Conservation (phyloP, 2,888 invertebrate genomes). For the Netelia fuscicornis region DNA sequence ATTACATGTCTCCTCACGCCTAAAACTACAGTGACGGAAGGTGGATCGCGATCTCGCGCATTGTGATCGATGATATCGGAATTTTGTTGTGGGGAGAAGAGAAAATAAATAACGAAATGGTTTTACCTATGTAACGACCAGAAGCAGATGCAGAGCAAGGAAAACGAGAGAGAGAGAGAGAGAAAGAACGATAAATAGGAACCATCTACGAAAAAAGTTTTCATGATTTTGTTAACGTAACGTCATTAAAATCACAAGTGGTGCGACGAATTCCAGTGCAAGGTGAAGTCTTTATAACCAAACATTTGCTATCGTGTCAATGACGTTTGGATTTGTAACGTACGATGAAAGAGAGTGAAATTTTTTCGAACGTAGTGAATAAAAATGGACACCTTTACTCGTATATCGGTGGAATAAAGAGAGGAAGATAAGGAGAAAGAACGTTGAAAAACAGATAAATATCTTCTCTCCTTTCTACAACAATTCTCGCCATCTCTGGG, state of each 20-base stretch:
- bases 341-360: conserved; percentile 41
- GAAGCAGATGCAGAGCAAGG: not conserved
- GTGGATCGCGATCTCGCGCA: conserved; percentile 31
- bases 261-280: not conserved
- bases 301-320: conserved; percentile 35
- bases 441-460: not conserved
- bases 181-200: conserved; percentile 41
- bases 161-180: conserved; percentile 19
- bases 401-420: conserved; percentile 30
- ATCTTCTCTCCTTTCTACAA: not conserved
- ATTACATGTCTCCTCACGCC: conserved; percentile 25
- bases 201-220: conserved; percentile 30
- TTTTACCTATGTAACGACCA: conserved; percentile 1
- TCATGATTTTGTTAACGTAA: conserved; percentile 41
- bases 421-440: conserved; percentile 13
- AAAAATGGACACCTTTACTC: conserved; percentile 49
- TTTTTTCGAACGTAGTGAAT: conserved; percentile 47
- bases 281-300: not conserved
- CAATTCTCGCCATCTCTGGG: conserved; percentile 14
- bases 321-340: not conserved
- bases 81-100: conserved; percentile 11
- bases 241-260: conserved; percentile 26
- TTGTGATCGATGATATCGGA: not conserved
- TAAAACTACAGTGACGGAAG: conserved; percentile 37
- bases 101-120: not conserved